These are phyloP conservation scores for Listronotus oregonensis DNA, from an alignment of 1,140 invertebrate genomes.

Conservation along the genomic window DNA sequence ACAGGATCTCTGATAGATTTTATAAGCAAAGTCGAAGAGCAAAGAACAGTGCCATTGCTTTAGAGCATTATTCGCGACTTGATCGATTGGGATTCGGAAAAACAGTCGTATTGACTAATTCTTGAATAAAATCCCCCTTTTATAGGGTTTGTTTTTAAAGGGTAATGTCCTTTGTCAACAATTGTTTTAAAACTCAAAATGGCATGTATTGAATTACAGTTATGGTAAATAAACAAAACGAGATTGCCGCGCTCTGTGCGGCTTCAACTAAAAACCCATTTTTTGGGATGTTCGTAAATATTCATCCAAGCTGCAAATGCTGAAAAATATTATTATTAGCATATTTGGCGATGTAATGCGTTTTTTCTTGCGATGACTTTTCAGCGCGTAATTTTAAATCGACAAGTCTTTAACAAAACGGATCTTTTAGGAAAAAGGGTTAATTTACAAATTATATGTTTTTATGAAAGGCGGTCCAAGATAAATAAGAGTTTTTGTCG, in stretches of 20 bases:
- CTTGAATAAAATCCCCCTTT: conserved; percentile 8
- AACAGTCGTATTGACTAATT: conserved; percentile 47
- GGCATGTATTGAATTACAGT: conserved; percentile 34
- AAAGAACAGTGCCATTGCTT: conserved; percentile 43
- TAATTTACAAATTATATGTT: no score
- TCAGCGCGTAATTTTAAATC: background rate
- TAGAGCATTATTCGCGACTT: conserved; percentile 42
- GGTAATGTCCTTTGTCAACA: conserved; percentile 31
- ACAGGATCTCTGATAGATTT: conserved; percentile 50
- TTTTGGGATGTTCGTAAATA: conserved; percentile 25
- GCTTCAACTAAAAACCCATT: conserved; percentile 14
- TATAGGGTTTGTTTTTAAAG: conserved; percentile 11
- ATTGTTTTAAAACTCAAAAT: conserved; percentile 35
- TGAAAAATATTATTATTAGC: conserved; percentile 21
- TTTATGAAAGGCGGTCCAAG: no score
- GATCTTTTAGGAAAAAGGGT: no score
- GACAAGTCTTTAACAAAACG: no score
- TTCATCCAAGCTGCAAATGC: conserved; percentile 23
- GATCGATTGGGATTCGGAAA: conserved; percentile 48
- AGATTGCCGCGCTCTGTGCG: conserved; percentile 1
- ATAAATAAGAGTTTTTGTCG: no score
- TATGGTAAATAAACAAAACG: conserved; percentile 33
- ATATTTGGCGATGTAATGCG: conserved; percentile 16
- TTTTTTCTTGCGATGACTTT: conserved; percentile 22
- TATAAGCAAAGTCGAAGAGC: conserved; percentile 44